Conservation (phyloP, 2,113 vertebrate genomes). For the Callospermophilus lateralis region DNA sequence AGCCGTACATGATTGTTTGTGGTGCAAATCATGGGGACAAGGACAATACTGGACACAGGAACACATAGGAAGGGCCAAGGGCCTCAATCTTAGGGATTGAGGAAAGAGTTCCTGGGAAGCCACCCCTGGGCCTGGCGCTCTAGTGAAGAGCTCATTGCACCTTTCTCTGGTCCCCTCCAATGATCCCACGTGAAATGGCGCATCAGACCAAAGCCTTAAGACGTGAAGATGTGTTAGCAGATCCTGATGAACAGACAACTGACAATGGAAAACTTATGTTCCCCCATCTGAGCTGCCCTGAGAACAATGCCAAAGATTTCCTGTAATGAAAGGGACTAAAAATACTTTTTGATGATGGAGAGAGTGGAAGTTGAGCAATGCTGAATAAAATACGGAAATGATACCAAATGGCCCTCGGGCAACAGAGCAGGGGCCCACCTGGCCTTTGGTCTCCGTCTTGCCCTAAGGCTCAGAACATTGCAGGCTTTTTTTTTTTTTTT, state of each 20-base stretch:
- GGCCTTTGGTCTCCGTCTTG: slow-evolving; percentile 27
- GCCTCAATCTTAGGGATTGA: background rate
- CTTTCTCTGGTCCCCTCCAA: background rate
- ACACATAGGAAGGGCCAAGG: background rate
- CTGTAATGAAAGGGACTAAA: slow-evolving; percentile 80
- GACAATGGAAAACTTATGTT: slow-evolving; percentile 57
- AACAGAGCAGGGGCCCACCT: slow-evolving; percentile 52
- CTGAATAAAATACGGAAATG: slow-evolving; percentile 74
- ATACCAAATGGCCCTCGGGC: slow-evolving; percentile 64
- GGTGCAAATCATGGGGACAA: background rate
- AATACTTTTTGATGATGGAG: slow-evolving; percentile 84
- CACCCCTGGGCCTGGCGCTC: background rate
- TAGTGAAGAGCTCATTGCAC: background rate
- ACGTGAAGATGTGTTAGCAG: background rate
- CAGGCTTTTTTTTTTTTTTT: background rate
- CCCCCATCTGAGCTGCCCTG: slow-evolving; percentile 66
- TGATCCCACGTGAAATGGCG: accelerated
- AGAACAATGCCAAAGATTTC: slow-evolving; percentile 77
- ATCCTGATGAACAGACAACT: slow-evolving; percentile 5
- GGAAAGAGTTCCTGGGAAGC: background rate
- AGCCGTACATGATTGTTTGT: background rate
- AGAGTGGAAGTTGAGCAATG: slow-evolving; percentile 78
- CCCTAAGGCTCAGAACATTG: accelerated
- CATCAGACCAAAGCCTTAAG: background rate
- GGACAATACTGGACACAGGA: background rate